Base-by-base conservation (phyloP, 2,113 vertebrate genomes). In the Prinia subflava region DNA sequence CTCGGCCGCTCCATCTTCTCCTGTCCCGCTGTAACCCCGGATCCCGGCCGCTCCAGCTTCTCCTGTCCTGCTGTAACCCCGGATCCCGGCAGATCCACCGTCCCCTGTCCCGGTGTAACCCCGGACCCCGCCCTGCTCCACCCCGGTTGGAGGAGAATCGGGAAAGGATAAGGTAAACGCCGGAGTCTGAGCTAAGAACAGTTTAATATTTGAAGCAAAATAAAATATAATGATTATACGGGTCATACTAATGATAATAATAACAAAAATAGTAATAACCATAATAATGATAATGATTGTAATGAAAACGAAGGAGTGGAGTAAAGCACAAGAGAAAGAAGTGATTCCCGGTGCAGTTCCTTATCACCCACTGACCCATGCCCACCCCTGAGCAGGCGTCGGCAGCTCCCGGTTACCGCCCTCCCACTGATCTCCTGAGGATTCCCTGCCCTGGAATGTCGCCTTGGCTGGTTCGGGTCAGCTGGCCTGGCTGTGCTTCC, bases 401-500 rank as follows among this genome's bases (percentile, higher is more conserved):
- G 12, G 41, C 42, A 82, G 37, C 7, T 44, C 37, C 77, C 60
- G 16, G 19, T 20, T 19, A 6, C 13, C 15, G 33, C 41, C 13
- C 7, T 39, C 22, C 22, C 69, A 7, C 53, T 59, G 12, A 20
- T 24, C 5, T 16, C 4, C 37, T 6, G 52, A 28, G 33, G 6
- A 30, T 60, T 53, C 46, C 39, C n/a, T 24, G 60, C 11, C 53
- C 24, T 89, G 62, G 39, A 59, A 30, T 39, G 59, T 53, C 13
- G 2, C 78, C 28, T 39, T 6, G 78, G 28, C n/a, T 28, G 11
- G 39, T 2, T 46, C 3, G 3, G 50, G 7, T 30, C 53, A 46
- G 23, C 24, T n/a, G 4, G 0, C 52, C 59, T 37, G 31, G 31
- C 31, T 22, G 0, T 33, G 42, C 50, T 33, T 46, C 35, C 15